phyloP scores from a whole-genome alignment of 1,140 invertebrate genomes.

The Drosophila neocordata region DNA sequence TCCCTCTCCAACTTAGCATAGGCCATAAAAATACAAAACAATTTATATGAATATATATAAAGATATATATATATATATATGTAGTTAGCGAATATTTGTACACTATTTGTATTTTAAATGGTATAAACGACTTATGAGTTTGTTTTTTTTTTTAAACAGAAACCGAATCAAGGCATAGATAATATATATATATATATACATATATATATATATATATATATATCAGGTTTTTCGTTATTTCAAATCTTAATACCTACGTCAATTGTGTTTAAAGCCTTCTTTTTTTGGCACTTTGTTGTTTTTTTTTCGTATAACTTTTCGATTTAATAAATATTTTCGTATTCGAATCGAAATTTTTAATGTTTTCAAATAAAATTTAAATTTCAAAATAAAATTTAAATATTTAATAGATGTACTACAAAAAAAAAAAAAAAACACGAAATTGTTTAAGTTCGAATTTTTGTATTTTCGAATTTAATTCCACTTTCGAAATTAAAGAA shows the following conservation, averaged over 20 bases:
- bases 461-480: too few relatives aligned
- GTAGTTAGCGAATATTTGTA: conserved; percentile 76
- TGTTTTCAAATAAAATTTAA: too few relatives aligned
- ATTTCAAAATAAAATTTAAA: too few relatives aligned
- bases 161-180: conserved; percentile 10
- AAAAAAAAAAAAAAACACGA: too few relatives aligned
- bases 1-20: conserved; percentile 21
- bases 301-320: background rate
- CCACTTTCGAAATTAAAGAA: too few relatives aligned
- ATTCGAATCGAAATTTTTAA: too few relatives aligned
- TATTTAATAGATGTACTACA: too few relatives aligned
- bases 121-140: conserved; percentile 17
- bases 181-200: background rate
- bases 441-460: too few relatives aligned
- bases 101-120: conserved; percentile 67
- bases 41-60: conserved; percentile 24
- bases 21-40: conserved; percentile 18
- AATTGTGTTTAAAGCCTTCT: background rate
- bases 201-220: background rate
- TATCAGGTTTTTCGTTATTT: background rate
- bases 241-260: background rate
- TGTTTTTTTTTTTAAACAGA: conserved; percentile 12
- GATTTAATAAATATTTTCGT: too few relatives aligned
- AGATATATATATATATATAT: conserved; percentile 40
- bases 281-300: too few relatives aligned